These are phyloP conservation scores for Microctenopoma steveboyesi DNA, from an alignment of 2,797 vertebrate genomes.

Conservation along the genomic window DNA sequence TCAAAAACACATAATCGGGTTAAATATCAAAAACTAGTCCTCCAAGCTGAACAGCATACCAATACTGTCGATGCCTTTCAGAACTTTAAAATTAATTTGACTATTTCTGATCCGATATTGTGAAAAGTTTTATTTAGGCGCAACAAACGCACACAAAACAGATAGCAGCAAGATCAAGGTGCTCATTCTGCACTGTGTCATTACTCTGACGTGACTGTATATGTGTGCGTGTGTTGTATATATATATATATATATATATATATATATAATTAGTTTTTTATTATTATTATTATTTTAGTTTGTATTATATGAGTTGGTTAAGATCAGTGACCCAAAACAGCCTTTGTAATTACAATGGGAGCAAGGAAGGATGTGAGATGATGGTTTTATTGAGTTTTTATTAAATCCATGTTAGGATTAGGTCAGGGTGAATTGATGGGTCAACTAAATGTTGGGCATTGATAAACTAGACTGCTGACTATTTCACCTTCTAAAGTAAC, in stretches of 20 bases:
- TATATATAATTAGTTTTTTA: too few relatives aligned
- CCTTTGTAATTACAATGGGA: conserved; percentile 8
- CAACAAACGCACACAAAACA: not conserved
- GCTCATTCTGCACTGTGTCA: too few relatives aligned
- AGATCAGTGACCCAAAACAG: not conserved
- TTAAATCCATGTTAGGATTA: not conserved
- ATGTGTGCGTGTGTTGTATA: too few relatives aligned
- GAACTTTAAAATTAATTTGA: conserved; percentile 2
- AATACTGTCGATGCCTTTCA: not conserved
- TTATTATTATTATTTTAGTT: too few relatives aligned
- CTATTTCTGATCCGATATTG: conserved; percentile 1
- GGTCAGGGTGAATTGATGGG: not conserved
- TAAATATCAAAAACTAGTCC: conserved; percentile 9
- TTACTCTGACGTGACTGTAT: too few relatives aligned
- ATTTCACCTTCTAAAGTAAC: too few relatives aligned
- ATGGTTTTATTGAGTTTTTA: not conserved
- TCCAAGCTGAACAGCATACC: conserved; percentile 1
- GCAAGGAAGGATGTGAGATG: conserved; percentile 20
- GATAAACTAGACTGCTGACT: too few relatives aligned
- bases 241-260: too few relatives aligned
- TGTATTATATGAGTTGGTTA: too few relatives aligned
- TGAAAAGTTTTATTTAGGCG: not conserved
- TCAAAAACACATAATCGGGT: conserved; percentile 30
- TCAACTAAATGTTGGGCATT: too few relatives aligned
- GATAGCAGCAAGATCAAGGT: too few relatives aligned